Base-by-base conservation (phyloP, 2,797 vertebrate genomes). In the Novumbra hubbsi region DNA sequence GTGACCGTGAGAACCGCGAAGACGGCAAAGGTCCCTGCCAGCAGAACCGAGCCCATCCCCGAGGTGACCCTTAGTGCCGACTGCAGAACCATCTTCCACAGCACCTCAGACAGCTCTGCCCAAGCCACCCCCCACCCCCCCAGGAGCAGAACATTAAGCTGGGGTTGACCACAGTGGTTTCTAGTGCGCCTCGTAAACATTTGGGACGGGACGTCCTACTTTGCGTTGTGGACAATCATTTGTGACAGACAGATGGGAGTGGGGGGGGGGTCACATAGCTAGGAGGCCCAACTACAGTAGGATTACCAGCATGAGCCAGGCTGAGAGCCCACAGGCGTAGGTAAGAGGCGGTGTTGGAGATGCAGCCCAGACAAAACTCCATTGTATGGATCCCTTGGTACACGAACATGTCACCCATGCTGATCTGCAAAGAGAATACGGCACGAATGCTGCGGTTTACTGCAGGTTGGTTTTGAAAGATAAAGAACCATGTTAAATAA, bases 311-410 rank as follows among this genome's bases (percentile, higher is more conserved):
- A 55, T 88, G 87, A 85, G 89, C 91, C 67, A 91, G 80, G 60
- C 89, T 90, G 72, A 88, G 87, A 68, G 89, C 89, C 91, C 91
- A 90, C 8, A 90, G 88, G 38, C 89, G 90, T 68, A 91, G 85
- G 73, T 92, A 92, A 34, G 90, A 92, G 6, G 89, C 90, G 0
- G 92, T 92, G 88, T 92, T 92, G 64, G 90, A 92, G 80, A 98
- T 94, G 87, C 97, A 99, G 38, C 97, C 96, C 88, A 99, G 89
- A 89, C 97, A 99, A 86, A 96, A 99, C 76, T 99, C 97, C 0
- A 99, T 98, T 84, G 97, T 99, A 87, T 99, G 97, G 89, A 99
- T 99, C 72, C 96, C 96, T 90, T 98, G 97, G 89, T 96, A 78
- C 66, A 85, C 80, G 70, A 78, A 79, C 30, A 83, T 38, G 52